Conservation (phyloP, 2,113 vertebrate species). For the Willisornis vidua region DNA sequence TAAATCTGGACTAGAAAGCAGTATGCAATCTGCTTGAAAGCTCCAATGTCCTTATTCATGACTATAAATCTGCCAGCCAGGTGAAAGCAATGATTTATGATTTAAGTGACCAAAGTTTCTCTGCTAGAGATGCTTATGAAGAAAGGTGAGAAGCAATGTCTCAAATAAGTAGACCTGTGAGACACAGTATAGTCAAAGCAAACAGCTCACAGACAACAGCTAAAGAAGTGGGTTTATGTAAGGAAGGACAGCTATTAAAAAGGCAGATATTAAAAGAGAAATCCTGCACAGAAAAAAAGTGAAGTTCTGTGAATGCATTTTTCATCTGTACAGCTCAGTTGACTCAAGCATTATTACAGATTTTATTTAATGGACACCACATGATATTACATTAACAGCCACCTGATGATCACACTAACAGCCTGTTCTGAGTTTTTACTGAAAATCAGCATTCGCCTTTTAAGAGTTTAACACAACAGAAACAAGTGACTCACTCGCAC, state of each 20-base stretch:
- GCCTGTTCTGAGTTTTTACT: background rate
- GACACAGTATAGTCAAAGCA: background rate
- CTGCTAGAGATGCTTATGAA: background rate
- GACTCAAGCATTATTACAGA: background rate
- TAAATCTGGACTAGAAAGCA: background rate
- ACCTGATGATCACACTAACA: background rate
- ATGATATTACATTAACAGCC: background rate
- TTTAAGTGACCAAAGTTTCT: background rate
- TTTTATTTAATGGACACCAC: background rate
- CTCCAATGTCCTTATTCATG: background rate
- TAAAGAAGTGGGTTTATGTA: background rate
- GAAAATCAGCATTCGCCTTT: background rate
- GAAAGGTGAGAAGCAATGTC: background rate
- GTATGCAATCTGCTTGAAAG: background rate
- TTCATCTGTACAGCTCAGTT: background rate
- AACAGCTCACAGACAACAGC: background rate
- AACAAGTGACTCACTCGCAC: background rate
- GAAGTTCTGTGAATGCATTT: background rate
- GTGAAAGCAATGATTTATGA: background rate
- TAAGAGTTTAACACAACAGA: background rate
- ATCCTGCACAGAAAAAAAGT: background rate
- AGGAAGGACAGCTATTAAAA: background rate
- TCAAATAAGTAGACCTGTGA: background rate
- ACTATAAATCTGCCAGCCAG: background rate
- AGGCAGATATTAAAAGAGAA: background rate